Evolutionary conservation across 2,113 vertebrate genomes (phyloP).

Genomic region (Trochalopteron elliotii): DNA sequence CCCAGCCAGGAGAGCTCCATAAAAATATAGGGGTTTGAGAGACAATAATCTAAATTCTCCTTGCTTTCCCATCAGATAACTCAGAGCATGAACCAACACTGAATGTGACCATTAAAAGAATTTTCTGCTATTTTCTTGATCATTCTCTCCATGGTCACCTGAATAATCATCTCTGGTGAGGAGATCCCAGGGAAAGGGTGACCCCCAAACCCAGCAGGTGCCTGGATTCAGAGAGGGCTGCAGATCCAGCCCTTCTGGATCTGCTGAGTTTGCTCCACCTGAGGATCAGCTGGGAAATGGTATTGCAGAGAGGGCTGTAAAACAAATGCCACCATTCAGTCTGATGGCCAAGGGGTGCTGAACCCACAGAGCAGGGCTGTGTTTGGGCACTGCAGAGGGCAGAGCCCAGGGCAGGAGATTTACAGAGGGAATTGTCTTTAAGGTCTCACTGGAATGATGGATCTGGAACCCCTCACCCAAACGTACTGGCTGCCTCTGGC

Average conservation of each 20-base stretch:
- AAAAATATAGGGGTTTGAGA: background rate
- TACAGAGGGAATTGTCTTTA: background rate
- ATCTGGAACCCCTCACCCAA: background rate
- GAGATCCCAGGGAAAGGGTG: background rate
- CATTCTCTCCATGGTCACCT: rapidly evolving
- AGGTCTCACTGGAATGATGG: background rate
- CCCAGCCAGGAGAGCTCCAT: background rate
- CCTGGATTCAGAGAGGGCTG: background rate
- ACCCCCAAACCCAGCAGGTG: background rate
- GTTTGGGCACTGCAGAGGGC: background rate
- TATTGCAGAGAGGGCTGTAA: background rate
- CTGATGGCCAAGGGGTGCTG: background rate
- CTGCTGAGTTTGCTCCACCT: background rate
- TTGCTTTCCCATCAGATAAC: background rate
- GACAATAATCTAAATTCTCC: background rate
- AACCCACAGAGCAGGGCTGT: background rate
- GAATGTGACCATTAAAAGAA: background rate
- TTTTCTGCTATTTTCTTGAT: background rate
- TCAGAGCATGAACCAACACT: background rate
- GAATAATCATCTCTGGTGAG: background rate
- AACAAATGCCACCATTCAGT: background rate
- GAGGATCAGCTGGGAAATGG: background rate
- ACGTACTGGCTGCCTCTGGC: background rate
- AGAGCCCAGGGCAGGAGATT: background rate
- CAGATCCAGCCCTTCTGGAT: background rate